Evolutionary conservation across 2,797 vertebrate species (phyloP).

Genomic region (Margarornis squamiger): DNA sequence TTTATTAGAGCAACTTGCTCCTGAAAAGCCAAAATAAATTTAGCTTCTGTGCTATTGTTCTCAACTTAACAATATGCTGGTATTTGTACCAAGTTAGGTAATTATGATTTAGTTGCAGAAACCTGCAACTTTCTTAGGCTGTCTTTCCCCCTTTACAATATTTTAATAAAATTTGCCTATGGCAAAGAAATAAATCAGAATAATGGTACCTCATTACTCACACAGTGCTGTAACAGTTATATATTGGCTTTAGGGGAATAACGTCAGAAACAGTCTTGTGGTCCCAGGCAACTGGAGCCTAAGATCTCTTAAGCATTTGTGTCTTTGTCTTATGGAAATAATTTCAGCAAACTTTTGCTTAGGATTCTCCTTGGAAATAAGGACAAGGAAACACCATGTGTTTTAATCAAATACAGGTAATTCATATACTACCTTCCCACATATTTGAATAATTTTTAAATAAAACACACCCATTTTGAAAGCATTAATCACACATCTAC

Average conservation of each 20-base stretch:
- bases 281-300: neutral
- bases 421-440: neutral
- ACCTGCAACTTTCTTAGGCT: neutral
- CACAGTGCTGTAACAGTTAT: neutral
- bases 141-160: neutral
- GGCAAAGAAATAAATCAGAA: neutral
- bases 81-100: neutral
- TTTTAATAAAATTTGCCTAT: neutral
- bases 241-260: neutral
- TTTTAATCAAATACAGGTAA: neutral
- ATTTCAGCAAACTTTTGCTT: neutral
- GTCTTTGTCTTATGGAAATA: neutral
- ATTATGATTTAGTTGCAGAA: neutral
- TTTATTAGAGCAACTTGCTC: neutral
- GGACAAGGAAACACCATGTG: neutral
- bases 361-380: neutral
- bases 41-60: neutral
- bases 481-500: neutral
- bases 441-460: neutral
- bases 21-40: neutral
- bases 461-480: neutral
- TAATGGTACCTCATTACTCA: neutral
- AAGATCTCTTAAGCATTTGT: neutral
- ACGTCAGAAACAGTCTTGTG: neutral
- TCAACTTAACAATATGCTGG: neutral